phyloP scores from a whole-genome alignment of 1,140 invertebrate species.

The Lepidurus arcticus region DNA sequence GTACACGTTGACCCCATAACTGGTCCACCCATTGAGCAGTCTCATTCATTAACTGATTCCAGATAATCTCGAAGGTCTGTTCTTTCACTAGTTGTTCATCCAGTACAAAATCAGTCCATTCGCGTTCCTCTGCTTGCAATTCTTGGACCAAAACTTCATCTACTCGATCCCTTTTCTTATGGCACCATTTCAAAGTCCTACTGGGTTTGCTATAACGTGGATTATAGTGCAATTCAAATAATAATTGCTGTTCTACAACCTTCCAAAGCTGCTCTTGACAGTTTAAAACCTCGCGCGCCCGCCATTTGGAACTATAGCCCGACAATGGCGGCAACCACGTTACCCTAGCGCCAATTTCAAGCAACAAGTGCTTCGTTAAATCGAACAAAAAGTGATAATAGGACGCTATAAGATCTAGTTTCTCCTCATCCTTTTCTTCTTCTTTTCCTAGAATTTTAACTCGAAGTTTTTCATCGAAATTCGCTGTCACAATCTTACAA shows the following conservation, averaged over 20 bases:
- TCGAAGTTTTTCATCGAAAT: neutral
- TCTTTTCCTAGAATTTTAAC: neutral
- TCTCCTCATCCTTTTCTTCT: neutral
- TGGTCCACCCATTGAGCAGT: slow-evolving; percentile 49
- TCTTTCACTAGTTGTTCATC: slow-evolving; percentile 64
- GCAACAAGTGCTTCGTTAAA: slow-evolving; percentile 57
- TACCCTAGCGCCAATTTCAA: slow-evolving; percentile 45
- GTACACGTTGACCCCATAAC: slow-evolving; percentile 35
- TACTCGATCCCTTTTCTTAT: slow-evolving; percentile 64
- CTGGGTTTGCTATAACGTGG: slow-evolving; percentile 44
- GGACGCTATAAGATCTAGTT: slow-evolving; percentile 38
- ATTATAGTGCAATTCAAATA: slow-evolving; percentile 53
- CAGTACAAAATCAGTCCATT: slow-evolving; percentile 64
- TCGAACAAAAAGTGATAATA: slow-evolving; percentile 55
- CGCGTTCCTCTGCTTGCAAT: slow-evolving; percentile 60
- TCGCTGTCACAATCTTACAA: neutral
- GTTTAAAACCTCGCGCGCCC: slow-evolving; percentile 7
- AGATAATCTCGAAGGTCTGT: slow-evolving; percentile 56
- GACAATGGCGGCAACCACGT: slow-evolving; percentile 29
- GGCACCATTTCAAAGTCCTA: slow-evolving; percentile 54
- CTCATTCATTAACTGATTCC: slow-evolving; percentile 57
- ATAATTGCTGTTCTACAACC: slow-evolving; percentile 46
- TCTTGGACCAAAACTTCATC: slow-evolving; percentile 64
- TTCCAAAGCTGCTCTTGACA: slow-evolving; percentile 45
- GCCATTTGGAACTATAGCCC: neutral